Evolutionary conservation across 2,797 vertebrate genomes (phyloP), one percentile per base, ranked within the genome.

Genomic region (Eptatretus atami): DNA sequence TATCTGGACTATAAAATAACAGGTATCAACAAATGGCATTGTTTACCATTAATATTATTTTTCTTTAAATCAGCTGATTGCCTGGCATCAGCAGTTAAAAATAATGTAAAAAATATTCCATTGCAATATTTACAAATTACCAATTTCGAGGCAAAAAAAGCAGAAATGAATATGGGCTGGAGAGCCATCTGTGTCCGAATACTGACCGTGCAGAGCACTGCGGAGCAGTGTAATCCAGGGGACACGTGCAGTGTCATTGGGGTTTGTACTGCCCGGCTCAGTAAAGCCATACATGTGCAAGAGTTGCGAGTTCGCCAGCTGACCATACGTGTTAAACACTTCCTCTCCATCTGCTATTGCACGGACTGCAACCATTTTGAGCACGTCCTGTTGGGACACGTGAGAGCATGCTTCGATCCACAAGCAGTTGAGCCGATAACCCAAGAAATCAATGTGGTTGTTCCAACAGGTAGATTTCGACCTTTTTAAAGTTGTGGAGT

Each of bases 221-320:
- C 72, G 64, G 65, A 78, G 75, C 44, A 95, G 69, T 0, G 73
- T 79, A 71, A 68, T 64, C 77, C 83, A 75, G 63, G 78, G 80
- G 70, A 98, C 76, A 72, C 92, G 84, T 0, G 80, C 83, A 0
- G 83, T 81, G 69, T 98, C 90, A 0, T 86, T 75, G 64, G 64
- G 73, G 75, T 95, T 95, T 71, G 75, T 69, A 0, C 77, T 78
- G 70, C 83, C 78, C 0, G 80, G 79, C 70, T 95, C 81, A 0
- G 78, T 75, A 19, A 98, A 98, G 66, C 88, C 86, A 0, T 95
- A 95, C 90, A 98, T 98, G 57, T 94, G 88, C 44, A 95, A 77
- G 65, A 98, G 78, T 70, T 98, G 87, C 85, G 84, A 90, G 73
- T 92, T 94, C 65, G 86, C 83, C 79, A 90, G 79, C 69, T 88